Evolutionary conservation across 2,888 invertebrate species (phyloP).

Genomic region (Erannis defoliaria): DNA sequence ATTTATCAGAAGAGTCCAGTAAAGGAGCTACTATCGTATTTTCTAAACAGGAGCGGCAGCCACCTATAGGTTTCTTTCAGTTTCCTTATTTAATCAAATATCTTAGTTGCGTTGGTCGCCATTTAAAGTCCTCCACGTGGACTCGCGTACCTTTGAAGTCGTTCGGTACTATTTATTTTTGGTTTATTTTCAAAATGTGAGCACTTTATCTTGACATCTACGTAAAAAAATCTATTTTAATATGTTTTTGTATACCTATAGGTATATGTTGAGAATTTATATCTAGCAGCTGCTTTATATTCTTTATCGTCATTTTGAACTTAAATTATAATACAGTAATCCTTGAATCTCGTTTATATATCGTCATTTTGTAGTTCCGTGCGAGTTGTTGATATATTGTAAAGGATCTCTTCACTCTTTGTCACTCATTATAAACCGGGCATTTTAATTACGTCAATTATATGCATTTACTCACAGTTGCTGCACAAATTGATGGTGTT

Average conservation of each 20-base stretch:
- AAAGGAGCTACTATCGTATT: neutral
- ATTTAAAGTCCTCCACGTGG: conserved; percentile 20
- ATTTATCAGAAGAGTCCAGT: neutral
- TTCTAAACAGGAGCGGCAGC: neutral
- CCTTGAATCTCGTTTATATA: neutral
- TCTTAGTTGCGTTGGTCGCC: neutral
- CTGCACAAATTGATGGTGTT: conserved; percentile 16
- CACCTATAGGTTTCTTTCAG: neutral
- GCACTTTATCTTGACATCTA: conserved; percentile 10
- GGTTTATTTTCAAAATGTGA: conserved; percentile 8
- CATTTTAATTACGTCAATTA: conserved; percentile 19
- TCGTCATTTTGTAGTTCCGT: neutral
- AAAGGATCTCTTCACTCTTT: conserved; percentile 9
- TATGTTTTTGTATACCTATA: conserved; percentile 2
- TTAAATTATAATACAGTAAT: neutral
- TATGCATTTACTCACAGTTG: conserved; percentile 13
- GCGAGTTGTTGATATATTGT: too few species aligned
- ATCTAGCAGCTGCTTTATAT: conserved; percentile 19
- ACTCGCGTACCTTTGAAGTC: conserved; percentile 11
- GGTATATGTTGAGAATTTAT: conserved; percentile 7
- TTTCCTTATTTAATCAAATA: neutral
- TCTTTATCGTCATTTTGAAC: conserved; percentile 6
- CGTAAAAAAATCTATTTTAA: conserved; percentile 10
- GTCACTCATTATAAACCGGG: conserved; percentile 9
- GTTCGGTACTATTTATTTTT: conserved; percentile 23